These are phyloP conservation scores for Phenacoccus solenopsis DNA, from an alignment of 1,140 invertebrate genomes.

Conservation along the genomic window DNA sequence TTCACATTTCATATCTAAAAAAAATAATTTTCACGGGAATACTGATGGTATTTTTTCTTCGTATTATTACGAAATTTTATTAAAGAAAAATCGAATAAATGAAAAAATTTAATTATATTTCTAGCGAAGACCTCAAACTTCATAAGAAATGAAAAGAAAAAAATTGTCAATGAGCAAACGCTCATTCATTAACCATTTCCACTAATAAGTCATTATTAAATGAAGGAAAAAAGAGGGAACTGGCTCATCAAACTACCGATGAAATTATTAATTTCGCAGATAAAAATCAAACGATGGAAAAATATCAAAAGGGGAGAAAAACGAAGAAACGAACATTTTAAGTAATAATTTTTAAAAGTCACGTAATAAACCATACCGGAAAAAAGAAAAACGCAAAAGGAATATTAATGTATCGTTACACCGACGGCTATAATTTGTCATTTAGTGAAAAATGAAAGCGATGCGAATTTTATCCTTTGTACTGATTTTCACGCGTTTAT, in stretches of 20 bases:
- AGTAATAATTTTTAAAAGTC: neutral
- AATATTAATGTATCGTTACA: neutral
- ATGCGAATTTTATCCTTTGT: neutral
- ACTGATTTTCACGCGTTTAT: neutral
- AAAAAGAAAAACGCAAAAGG: slow-evolving; percentile 1
- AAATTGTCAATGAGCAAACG: too few relatives aligned
- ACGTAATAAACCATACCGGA: neutral
- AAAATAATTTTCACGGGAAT: too few relatives aligned
- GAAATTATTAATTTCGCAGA: neutral
- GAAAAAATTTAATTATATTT: too few relatives aligned
- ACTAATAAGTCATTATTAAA: neutral
- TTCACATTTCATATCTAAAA: too few relatives aligned
- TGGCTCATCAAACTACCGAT: neutral
- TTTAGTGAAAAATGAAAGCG: neutral
- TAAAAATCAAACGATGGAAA: neutral
- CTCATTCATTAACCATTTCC: too few relatives aligned
- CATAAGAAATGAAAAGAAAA: too few relatives aligned
- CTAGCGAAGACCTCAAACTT: too few relatives aligned
- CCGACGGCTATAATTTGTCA: neutral
- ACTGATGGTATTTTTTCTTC: too few relatives aligned
- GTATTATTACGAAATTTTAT: too few relatives aligned
- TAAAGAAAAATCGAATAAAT: too few relatives aligned
- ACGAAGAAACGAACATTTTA: neutral
- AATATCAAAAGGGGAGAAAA: neutral
- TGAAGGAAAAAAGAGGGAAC: neutral